phyloP scores from a whole-genome alignment of 2,797 vertebrate genomes.

The Lacerta agilis region DNA sequence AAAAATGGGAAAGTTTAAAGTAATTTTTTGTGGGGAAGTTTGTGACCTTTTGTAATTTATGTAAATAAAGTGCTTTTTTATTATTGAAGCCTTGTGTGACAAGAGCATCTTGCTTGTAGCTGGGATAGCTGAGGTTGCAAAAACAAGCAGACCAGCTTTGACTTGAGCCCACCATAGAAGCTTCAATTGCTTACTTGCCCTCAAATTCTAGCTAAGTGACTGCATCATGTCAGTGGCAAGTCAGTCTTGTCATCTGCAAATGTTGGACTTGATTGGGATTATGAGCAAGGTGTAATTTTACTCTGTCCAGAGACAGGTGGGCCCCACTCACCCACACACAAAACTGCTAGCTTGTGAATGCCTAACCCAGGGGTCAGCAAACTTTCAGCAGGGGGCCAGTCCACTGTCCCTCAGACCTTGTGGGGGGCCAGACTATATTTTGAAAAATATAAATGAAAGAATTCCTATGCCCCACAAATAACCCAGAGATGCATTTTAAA shows the following conservation, averaged over 20 bases:
- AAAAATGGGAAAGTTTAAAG: constrained; percentile 59
- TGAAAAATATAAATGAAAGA: too few relatives aligned
- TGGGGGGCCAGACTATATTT: too few relatives aligned
- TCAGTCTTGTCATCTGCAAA: not conserved
- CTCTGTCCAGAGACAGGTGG: not conserved
- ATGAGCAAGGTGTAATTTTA: not conserved
- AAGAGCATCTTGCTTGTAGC: not conserved
- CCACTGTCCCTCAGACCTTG: too few relatives aligned
- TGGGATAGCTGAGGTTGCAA: not conserved
- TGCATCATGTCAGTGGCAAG: not conserved
- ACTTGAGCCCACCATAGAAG: not conserved
- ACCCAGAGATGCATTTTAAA: too few relatives aligned
- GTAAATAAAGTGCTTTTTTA: constrained; percentile 71
- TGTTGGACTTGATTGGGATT: not conserved
- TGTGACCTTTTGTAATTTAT: constrained; percentile 67
- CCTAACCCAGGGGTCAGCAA: not conserved
- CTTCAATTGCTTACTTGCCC: not conserved
- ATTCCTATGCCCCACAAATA: too few relatives aligned
- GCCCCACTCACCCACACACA: not conserved
- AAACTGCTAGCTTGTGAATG: not conserved
- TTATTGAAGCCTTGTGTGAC: not conserved
- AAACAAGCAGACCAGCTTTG: not conserved
- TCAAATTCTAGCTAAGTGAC: not conserved
- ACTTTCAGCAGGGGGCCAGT: too few relatives aligned
- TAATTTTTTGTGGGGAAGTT: constrained; percentile 63